Base-by-base conservation (phyloP, 1,140 invertebrate genomes). In the Drosophila tsacasi region DNA sequence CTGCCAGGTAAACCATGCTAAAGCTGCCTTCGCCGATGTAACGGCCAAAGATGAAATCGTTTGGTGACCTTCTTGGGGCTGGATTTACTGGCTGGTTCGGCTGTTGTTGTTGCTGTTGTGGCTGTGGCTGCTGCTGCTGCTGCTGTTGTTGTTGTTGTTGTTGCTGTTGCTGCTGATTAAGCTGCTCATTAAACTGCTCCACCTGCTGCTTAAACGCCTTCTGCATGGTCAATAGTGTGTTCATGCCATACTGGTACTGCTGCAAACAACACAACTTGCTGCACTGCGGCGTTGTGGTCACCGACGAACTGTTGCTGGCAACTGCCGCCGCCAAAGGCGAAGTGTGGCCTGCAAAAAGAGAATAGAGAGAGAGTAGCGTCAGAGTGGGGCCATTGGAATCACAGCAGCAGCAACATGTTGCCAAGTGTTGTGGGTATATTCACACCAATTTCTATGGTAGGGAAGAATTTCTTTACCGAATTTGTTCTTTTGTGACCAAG, bases 11-110 rank as follows among this genome's bases (percentile, higher is more conserved):
- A 60, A 99, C 98, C 49, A 97, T 98, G 75, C 98, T 99, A 93
- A 98, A 99, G 92, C 98, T 99, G 64, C 98, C 98, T 94, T 99
- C 98, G 68, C 98, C 98, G 81, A 99, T 97, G 59, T 98, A 95
- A 94, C 98, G 98, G 35, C 98, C 97, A 94, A 99, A 99, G 77
- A 98, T 97, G 93, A 97, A 99, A 93, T 99, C 98, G 81, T 96
- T 95, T n/a, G 97, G 94, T 10, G 95, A 95, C 79, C 96, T 95
- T 89, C 97, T 97, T 42, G 94, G 94, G 75, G 83, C 93, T 79
- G 81, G 94, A 93, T 83, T 93, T 91, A 81, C 93, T 69, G 35
- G 30, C 17, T 69, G 79, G 21, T 76, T 69, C 1, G 62, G 58
- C 3, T 67, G 73, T 15, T 55, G 62, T 7, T 58, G 63, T 7